These are phyloP conservation scores for Cirrhinus mrigala DNA, from an alignment of 2,797 vertebrate species.

Conservation along the genomic window DNA sequence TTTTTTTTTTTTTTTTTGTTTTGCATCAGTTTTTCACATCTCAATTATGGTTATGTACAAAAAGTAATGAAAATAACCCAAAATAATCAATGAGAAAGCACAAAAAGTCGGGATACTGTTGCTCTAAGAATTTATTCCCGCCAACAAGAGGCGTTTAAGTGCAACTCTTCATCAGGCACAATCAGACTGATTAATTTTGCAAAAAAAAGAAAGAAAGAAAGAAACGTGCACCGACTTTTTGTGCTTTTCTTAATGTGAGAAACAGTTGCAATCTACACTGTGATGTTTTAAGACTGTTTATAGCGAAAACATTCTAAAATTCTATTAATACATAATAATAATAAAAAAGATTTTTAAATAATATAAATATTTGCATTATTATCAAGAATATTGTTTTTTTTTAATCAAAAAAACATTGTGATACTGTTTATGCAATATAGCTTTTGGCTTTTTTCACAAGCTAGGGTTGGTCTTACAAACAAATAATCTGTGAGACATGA, in stretches of 20 bases:
- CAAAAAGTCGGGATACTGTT: conserved; percentile 1
- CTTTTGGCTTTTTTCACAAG: neutral
- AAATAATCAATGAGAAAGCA: conserved; percentile 25
- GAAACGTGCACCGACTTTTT: neutral
- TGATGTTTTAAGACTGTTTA: neutral
- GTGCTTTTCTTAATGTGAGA: neutral
- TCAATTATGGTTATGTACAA: conserved; percentile 5
- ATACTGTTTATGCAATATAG: neutral
- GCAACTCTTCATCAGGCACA: conserved; percentile 11
- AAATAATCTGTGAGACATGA: conserved; percentile 19
- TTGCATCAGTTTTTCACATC: conserved; percentile 13
- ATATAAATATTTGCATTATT: neutral
- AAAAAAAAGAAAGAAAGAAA: neutral
- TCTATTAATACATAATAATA: neutral
- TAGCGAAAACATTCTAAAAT: neutral
- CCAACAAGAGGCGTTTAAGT: neutral
- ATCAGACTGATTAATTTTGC: conserved; percentile 13
- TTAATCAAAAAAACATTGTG: neutral
- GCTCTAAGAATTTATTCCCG: neutral
- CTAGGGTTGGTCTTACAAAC: neutral
- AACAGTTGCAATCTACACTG: neutral
- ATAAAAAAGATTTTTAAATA: too few relatives aligned
- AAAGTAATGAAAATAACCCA: conserved; percentile 19
- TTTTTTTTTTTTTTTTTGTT: conserved; percentile 7
- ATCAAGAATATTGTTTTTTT: neutral